A percentile compares a stretch with the other conserved stretches of the same genome.
phyloP scores from a whole-genome alignment of 2,113 vertebrate genomes.

The Limnothrissa miodon region DNA sequence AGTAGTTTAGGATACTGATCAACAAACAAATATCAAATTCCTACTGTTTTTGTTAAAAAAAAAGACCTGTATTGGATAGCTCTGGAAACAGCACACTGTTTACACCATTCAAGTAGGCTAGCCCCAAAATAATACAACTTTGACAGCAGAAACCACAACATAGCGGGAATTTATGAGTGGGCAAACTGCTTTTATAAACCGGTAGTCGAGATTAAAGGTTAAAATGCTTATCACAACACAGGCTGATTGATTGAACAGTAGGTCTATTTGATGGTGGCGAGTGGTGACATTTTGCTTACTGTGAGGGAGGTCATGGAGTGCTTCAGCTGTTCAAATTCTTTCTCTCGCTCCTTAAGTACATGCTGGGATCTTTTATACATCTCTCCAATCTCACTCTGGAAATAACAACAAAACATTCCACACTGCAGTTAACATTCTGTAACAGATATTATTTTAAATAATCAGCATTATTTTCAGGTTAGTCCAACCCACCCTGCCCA shows the following conservation, averaged over 20 bases:
- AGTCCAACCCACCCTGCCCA: background rate
- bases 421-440: background rate
- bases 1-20: too few relatives aligned
- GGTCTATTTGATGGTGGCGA: background rate
- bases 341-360: slow-evolving; percentile 63
- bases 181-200: too few relatives aligned
- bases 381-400: slow-evolving; percentile 59
- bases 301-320: slow-evolving; percentile 63
- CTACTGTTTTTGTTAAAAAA: too few relatives aligned
- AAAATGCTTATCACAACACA: background rate
- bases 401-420: background rate
- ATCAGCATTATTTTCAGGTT: too few relatives aligned
- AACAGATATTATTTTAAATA: background rate
- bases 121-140: too few relatives aligned
- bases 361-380: slow-evolving; percentile 61
- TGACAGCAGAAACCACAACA: too few relatives aligned
- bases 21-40: too few relatives aligned
- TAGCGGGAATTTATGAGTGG: too few relatives aligned
- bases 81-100: too few relatives aligned
- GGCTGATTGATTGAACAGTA: background rate
- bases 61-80: too few relatives aligned
- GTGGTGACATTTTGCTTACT: slow-evolving; percentile 52
- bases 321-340: slow-evolving; percentile 64
- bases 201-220: too few relatives aligned
- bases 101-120: too few relatives aligned